These are phyloP conservation scores for Calcarius lapponicus DNA, from an alignment of 2,797 vertebrate species.

Conservation along the genomic window DNA sequence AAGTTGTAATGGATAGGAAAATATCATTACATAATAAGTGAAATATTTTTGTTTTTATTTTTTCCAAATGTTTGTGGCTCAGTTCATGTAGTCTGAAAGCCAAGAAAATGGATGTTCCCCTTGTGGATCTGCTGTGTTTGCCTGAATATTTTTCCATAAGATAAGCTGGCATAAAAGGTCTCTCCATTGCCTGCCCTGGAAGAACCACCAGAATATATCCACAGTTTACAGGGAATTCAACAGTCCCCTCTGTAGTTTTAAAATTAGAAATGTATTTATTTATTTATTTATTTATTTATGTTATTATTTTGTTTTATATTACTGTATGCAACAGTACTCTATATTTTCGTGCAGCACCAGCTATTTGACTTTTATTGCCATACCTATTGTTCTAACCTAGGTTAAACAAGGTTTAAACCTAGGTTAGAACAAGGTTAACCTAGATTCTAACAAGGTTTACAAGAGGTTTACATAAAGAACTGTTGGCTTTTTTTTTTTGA, in stretches of 20 bases:
- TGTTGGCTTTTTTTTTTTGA: neutral
- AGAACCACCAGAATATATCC: neutral
- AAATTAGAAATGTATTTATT: neutral
- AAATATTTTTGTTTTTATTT: neutral
- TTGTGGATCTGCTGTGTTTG: neutral
- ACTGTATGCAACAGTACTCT: neutral
- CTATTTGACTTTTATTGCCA: neutral
- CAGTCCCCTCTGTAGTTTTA: neutral
- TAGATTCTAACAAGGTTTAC: neutral
- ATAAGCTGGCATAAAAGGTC: neutral
- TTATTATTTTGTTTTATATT: neutral
- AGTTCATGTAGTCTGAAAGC: neutral
- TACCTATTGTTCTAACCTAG: neutral
- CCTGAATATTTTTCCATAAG: neutral
- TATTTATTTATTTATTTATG: neutral
- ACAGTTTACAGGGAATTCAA: neutral
- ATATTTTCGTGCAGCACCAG: neutral
- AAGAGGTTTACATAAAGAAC: neutral
- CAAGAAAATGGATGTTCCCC: neutral
- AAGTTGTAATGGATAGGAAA: slow-evolving; percentile 51
- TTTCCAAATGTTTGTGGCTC: neutral
- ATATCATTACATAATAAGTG: neutral
- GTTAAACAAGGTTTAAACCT: no score
- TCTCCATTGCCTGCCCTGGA: neutral
- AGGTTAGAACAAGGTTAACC: no score